Evolutionary conservation across 2,888 invertebrate genomes (phyloP).

Genomic region (Melanchra persicariae): DNA sequence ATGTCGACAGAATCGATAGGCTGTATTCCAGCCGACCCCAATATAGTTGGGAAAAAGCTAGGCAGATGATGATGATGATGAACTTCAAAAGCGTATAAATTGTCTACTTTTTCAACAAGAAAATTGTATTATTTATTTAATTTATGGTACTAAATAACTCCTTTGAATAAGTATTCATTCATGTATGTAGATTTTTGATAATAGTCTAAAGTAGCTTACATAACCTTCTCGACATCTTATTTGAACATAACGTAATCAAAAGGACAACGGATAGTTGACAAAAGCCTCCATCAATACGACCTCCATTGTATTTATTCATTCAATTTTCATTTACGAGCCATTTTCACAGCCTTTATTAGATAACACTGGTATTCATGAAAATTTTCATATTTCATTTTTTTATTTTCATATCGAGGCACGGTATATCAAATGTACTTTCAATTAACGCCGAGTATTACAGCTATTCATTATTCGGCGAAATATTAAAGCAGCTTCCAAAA

Average conservation of each 20-base stretch:
- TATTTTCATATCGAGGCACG: slow-evolving; percentile 32
- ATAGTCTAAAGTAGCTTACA: background rate
- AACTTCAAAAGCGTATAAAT: too few relatives aligned
- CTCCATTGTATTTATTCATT: slow-evolving; percentile 26
- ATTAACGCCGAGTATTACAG: slow-evolving; percentile 46
- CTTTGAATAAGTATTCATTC: too few relatives aligned
- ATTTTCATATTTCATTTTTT: slow-evolving; percentile 32
- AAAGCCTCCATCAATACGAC: background rate
- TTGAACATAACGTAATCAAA: background rate
- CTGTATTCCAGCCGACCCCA: too few relatives aligned
- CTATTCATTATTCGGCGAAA: slow-evolving; percentile 47
- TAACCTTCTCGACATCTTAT: background rate
- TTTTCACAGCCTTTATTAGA: slow-evolving; percentile 21
- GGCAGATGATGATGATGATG: too few relatives aligned
- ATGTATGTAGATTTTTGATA: too few relatives aligned
- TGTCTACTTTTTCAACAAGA: too few relatives aligned
- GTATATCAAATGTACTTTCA: slow-evolving; percentile 53
- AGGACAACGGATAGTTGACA: background rate
- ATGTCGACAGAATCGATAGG: too few relatives aligned
- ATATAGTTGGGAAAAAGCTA: too few relatives aligned
- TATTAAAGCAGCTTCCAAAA: slow-evolving; percentile 55
- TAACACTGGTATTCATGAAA: slow-evolving; percentile 27
- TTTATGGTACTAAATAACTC: too few relatives aligned
- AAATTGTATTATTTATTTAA: too few relatives aligned
- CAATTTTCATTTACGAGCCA: slow-evolving; percentile 26